These are phyloP conservation scores for Theristicus caerulescens DNA, from an alignment of 2,113 vertebrate species.

Conservation along the genomic window DNA sequence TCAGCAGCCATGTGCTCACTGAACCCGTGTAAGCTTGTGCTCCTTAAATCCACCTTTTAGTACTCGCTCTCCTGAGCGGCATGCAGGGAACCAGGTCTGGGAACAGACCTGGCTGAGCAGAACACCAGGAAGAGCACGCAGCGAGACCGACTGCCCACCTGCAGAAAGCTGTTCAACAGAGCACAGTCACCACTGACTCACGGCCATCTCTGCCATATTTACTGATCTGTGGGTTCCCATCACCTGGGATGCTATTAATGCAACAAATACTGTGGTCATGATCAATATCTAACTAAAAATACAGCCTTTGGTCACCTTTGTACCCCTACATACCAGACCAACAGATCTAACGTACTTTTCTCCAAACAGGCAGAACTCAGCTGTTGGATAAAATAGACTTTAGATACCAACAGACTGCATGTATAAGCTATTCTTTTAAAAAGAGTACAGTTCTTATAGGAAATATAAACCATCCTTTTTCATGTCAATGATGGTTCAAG, in stretches of 20 bases:
- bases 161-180: not conserved
- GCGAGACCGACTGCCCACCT: not conserved
- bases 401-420: not conserved
- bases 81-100: not conserved
- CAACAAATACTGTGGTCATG: not conserved
- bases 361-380: not conserved
- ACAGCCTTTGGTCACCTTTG: not conserved
- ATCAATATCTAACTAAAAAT: not conserved
- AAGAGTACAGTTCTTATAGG: not conserved
- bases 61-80: accelerated
- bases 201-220: not conserved
- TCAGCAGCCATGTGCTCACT: not conserved
- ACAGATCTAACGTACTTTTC: not conserved
- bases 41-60: not conserved
- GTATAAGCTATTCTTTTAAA: not conserved
- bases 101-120: not conserved
- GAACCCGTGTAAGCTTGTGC: accelerated
- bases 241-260: not conserved
- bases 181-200: not conserved
- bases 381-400: not conserved
- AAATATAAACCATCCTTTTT: not conserved
- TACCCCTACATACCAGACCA: not conserved
- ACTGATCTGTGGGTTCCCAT: accelerated
- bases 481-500: not conserved
- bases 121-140: not conserved